phyloP scores from a whole-genome alignment of 2,888 invertebrate genomes.

The Lycophotia porphyrea region DNA sequence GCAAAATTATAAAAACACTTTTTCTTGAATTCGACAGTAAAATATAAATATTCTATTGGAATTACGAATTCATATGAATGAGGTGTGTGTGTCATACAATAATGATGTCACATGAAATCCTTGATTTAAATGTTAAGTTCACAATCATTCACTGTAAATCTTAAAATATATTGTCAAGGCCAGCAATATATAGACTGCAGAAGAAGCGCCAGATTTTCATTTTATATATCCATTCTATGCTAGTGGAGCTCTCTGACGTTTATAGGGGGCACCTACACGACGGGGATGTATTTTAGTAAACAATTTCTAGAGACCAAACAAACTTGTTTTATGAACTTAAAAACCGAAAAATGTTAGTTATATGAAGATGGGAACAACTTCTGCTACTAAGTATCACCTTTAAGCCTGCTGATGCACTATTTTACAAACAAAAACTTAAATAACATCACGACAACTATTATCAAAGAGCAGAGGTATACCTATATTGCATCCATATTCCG shows the following conservation, averaged over 20 bases:
- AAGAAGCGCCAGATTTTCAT: neutral
- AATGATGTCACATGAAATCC: neutral
- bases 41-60: neutral
- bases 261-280: too few relatives aligned
- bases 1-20: neutral
- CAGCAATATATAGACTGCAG: neutral
- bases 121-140: constrained; percentile 20
- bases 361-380: neutral
- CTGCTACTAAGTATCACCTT: neutral
- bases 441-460: neutral
- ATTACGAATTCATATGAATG: neutral
- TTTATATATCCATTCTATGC: too few relatives aligned
- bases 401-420: neutral
- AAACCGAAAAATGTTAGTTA: neutral
- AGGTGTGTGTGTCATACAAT: neutral
- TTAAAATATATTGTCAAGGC: constrained; percentile 10
- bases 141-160: neutral
- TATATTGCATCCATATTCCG: neutral
- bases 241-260: too few relatives aligned
- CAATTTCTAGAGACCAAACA: neutral
- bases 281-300: neutral
- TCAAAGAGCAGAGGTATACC: neutral
- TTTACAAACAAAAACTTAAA: neutral
- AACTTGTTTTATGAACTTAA: neutral
- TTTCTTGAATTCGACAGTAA: neutral